Evolutionary conservation across 2,888 invertebrate genomes (phyloP).

Genomic region (Lamellibrachia columna): DNA sequence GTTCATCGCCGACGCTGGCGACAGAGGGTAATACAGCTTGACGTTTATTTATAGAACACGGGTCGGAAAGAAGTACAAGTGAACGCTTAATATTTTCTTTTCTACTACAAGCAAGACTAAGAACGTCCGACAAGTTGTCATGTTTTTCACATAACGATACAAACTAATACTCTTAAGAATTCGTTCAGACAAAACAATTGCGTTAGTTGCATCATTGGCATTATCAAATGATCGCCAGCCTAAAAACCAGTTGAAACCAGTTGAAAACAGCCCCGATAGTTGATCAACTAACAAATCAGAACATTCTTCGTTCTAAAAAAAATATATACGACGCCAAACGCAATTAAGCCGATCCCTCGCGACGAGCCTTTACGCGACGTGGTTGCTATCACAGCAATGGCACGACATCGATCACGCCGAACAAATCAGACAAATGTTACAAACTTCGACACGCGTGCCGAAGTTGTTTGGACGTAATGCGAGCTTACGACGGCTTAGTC

Average conservation of each 20-base stretch:
- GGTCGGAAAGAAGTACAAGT: too few species aligned
- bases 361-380: not conserved
- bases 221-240: not conserved
- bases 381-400: too few species aligned
- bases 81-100: too few species aligned
- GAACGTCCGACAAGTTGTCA: too few species aligned
- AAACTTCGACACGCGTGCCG: not conserved
- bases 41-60: too few species aligned
- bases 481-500: not conserved
- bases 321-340: not conserved
- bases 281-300: not conserved
- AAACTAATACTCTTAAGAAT: too few species aligned
- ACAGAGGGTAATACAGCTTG: too few species aligned
- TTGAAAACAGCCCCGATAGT: not conserved
- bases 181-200: not conserved
- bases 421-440: not conserved
- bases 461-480: too few species aligned
- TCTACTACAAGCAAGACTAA: too few species aligned
- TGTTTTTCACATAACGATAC: not conserved
- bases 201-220: not conserved
- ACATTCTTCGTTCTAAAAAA: not conserved
- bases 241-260: not conserved
- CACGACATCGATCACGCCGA: not conserved
- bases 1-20: too few species aligned
- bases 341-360: not conserved